These are phyloP conservation scores for Melanotaenia boesemani DNA, from an alignment of 2,797 vertebrate genomes.

Conservation along the genomic window DNA sequence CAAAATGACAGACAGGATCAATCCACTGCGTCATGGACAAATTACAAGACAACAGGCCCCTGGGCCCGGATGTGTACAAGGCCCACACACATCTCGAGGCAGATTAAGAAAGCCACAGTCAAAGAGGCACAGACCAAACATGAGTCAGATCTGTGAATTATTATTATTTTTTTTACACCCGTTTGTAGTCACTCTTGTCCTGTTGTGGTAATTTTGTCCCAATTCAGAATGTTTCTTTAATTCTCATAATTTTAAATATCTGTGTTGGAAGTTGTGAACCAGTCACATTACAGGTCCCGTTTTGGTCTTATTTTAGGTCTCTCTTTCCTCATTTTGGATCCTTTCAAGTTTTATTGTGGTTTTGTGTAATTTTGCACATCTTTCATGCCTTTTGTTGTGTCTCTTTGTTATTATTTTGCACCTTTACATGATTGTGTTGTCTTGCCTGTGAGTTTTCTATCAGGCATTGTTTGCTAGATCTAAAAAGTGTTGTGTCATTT, in stretches of 20 bases:
- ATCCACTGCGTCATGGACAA: background rate
- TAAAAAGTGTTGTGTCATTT: background rate
- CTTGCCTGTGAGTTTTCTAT: background rate
- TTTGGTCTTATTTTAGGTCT: background rate
- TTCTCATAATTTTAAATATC: background rate
- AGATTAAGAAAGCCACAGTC: background rate
- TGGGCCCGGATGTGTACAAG: no score
- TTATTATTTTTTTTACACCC: no score
- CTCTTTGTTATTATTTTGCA: no score
- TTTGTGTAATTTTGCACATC: background rate
- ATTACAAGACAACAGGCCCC: background rate
- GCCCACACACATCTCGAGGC: background rate
- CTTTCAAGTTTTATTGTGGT: background rate
- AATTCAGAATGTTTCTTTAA: background rate
- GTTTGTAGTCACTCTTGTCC: background rate
- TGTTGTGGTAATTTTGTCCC: background rate
- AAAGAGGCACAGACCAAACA: background rate
- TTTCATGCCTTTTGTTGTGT: background rate
- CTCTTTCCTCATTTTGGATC: background rate
- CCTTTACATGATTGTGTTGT: background rate
- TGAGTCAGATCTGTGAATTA: background rate
- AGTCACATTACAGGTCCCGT: background rate
- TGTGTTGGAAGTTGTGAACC: background rate
- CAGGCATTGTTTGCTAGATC: background rate
- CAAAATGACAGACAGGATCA: background rate